Base-by-base conservation (phyloP, 2,888 invertebrate species). In the Megamerina dolium region DNA sequence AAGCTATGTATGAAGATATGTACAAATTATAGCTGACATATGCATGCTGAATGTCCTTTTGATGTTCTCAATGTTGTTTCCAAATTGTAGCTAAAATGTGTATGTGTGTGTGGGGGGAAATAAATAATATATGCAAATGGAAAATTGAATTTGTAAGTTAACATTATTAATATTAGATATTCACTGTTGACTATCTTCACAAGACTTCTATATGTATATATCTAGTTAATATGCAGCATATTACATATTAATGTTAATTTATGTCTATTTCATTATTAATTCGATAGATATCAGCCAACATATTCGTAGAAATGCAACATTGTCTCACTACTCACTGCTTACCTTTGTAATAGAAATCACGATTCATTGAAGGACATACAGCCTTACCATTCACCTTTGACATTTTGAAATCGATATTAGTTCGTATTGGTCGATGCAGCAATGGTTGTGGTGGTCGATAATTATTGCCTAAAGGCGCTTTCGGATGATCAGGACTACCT, bases 401-500 rank as follows among this genome's bases (percentile, higher is more conserved):
- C 63, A 83, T 79, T 70, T 85, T 87, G 74, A 94, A 94, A 75
- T 96, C 93, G 72, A 96, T 96, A 76, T 96, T 96, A 58, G 96
- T 96, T 72, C 96, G 79, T 55, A 96, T 84, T 44, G 94, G 87
- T 58, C 96, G 82, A 74, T 94, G 91, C 74, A 95, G 87, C 50
- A 95, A 78, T 41, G 90, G 87, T 73, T 93, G 92, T 37, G 90
- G 86, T 45, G 95, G 95, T 64, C 96, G 80, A 74, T 87, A 92
- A 77, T 96, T 96, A 77, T 93, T 92, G 59, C 90, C 92, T 68
- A 96, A 80, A 17, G 90, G 90, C 40, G 90, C 90, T 73, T 87
- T 90, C 33, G 89, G 87, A 71, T 87, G 85, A 62, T 83, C 81
- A 59, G 81, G 81, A 67, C 88, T 88, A 51, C 92, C 90, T 72